A percentile compares a stretch with the other conserved stretches of the same genome.
phyloP scores from a whole-genome alignment of 2,888 invertebrate species.

The Drosophila seclusa region DNA sequence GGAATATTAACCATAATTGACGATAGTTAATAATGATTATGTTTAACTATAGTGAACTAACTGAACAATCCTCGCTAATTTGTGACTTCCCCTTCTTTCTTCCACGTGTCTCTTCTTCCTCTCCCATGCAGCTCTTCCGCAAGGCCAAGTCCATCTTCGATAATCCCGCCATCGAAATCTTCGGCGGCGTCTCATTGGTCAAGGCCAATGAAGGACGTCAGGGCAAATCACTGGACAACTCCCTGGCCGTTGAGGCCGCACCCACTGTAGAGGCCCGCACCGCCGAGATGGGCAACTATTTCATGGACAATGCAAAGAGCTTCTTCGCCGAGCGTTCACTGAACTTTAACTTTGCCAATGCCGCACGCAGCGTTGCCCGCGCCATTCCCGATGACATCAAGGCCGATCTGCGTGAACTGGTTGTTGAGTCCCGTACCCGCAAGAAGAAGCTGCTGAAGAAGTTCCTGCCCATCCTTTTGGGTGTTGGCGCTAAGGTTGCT shows the following conservation, averaged over 20 bases:
- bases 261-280: conserved; percentile 86
- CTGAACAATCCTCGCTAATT: conserved; percentile 44
- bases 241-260: conserved; percentile 86
- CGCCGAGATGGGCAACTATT: conserved; percentile 87
- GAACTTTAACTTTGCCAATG: conserved; percentile 85
- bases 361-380: conserved; percentile 85
- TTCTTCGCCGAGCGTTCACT: conserved; percentile 87
- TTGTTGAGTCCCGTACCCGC: conserved; percentile 87
- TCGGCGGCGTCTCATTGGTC: conserved; percentile 86
- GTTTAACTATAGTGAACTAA: conserved; percentile 30
- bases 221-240: conserved; percentile 85
- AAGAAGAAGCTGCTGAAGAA: conserved; percentile 87
- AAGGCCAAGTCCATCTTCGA: conserved; percentile 87
- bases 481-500: conserved; percentile 87
- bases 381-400: conserved; percentile 87
- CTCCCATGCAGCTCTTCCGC: conserved; percentile 85
- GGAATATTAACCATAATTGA: conserved; percentile 38
- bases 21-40: conserved; percentile 12
- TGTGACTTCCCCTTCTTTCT: conserved; percentile 32
- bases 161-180: conserved; percentile 86
- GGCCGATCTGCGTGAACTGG: conserved; percentile 86
- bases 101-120: conserved; percentile 13
- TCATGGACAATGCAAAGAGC: conserved; percentile 86
- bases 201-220: conserved; percentile 84
- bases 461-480: conserved; percentile 87